Conservation (phyloP, 1,140 invertebrate genomes). For the Leptinotarsa lineolata region DNA sequence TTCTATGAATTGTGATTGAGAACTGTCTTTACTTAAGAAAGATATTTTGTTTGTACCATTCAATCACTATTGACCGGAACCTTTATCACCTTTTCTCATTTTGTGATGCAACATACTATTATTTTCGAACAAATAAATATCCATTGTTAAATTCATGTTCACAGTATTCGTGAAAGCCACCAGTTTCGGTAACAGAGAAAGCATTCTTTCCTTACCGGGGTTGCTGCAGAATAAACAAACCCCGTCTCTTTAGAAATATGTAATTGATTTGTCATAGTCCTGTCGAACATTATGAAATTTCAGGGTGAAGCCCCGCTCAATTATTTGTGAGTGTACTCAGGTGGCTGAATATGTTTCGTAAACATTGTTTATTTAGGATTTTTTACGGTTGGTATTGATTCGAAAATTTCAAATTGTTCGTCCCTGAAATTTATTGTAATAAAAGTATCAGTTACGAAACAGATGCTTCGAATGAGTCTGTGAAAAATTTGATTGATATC, state of each 20-base stretch:
- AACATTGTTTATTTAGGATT: slow-evolving; percentile 15
- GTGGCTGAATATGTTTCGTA: slow-evolving; percentile 5
- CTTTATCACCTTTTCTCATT: no score
- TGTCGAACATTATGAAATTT: slow-evolving; percentile 6
- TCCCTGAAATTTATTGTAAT: no score
- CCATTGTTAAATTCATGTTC: neutral
- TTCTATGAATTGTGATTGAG: no score
- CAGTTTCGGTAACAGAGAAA: neutral
- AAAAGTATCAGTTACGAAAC: no score
- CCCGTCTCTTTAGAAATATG: slow-evolving; percentile 11
- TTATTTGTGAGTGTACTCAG: slow-evolving; percentile 7
- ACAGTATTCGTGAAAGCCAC: neutral
- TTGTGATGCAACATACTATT: no score
- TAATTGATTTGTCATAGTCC: slow-evolving; percentile 20
- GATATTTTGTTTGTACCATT: no score
- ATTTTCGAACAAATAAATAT: neutral
- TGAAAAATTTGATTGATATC: no score
- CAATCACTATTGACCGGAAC: no score
- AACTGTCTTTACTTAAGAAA: no score
- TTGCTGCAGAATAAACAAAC: slow-evolving; percentile 1
- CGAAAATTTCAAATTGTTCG: neutral
- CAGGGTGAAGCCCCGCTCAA: neutral
- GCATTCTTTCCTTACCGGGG: neutral
- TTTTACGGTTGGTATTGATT: neutral
- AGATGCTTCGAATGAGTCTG: no score